A percentile compares a stretch with the other conserved stretches of the same genome.
phyloP scores from a whole-genome alignment of 2,888 invertebrate genomes.

The Busseola fusca region DNA sequence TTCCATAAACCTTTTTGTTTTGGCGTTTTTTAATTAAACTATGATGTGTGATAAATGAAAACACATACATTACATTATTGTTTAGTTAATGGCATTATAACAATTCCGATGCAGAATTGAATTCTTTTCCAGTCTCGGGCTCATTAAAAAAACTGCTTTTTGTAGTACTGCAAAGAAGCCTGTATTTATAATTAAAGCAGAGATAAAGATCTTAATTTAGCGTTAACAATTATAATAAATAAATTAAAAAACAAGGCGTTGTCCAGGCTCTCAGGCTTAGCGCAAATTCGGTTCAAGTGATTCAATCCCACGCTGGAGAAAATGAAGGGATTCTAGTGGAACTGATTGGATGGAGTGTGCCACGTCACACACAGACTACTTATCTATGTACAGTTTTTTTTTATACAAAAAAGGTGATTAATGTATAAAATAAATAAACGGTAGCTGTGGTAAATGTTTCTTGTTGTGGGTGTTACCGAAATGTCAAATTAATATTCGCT shows the following conservation, averaged over 20 bases:
- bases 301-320: constrained; percentile 34
- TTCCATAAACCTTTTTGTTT: not conserved
- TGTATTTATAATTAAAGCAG: not conserved
- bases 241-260: constrained; percentile 16
- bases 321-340: constrained; percentile 44
- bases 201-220: constrained; percentile 2
- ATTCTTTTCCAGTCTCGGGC: not conserved
- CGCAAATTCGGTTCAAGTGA: constrained; percentile 38
- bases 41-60: not conserved
- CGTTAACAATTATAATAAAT: constrained; percentile 13
- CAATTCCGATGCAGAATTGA: too few relatives aligned
- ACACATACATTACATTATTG: not conserved
- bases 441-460: not conserved
- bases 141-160: not conserved
- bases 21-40: not conserved
- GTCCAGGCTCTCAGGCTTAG: constrained; percentile 21
- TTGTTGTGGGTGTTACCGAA: not conserved
- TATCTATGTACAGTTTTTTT: constrained; percentile 16
- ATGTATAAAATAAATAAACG: not conserved
- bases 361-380: constrained; percentile 9
- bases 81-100: not conserved
- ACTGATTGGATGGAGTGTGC: constrained; percentile 46
- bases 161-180: not conserved
- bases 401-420: not conserved
- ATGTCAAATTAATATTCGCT: not conserved